Base-by-base conservation (phyloP, 2,888 invertebrate species). In the Hyles lineata region DNA sequence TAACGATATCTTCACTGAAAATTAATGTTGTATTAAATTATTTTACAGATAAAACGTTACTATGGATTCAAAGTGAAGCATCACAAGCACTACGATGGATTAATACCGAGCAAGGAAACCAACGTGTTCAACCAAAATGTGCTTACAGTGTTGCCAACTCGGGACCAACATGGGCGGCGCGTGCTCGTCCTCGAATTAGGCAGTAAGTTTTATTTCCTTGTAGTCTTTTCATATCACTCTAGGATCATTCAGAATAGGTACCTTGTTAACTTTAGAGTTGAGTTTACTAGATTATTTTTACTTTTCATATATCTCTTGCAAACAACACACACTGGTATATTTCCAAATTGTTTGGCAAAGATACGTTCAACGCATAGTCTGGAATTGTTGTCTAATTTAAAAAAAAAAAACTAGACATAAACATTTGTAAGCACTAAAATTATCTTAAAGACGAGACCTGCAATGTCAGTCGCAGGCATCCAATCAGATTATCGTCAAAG, bases 21-120 rank as follows among this genome's bases (percentile, higher is more conserved):
- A 19, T 35, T 58, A 59, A n/a, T 52, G 29, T 29, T 11, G 6
- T 70, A 23, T 32, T n/a, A 21, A 11, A 58, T 43, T 21, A 25
- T 67, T 63, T 80, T 81, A 15, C 91, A 97, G 97, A 96, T 97
- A 73, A 97, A 97, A 90, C 95, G 97, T 71, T 98, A 98, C 88
- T 98, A 97, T 90, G 94, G 95, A n/a, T 98, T 98, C 87, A 97
- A 97, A 90, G 89, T 96, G 71, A 98, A 98, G 85, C 97, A 98
- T 85, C 85, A 95, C 71, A 96, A 97, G 80, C 95, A 97, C 21
- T 98, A 97, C 87, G 95, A 96, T 4, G 96, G 95, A 8, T 90
- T 98, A 72, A 89, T 95, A 62, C 98, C 98, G 4, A 97, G 96
- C 85, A 95, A 93, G 70, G 97, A 98, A 88, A 95, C 95, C 78